A percentile compares a stretch with the other conserved stretches of the same genome.
Conservation (phyloP, 2,888 invertebrate genomes). For the Steinernema carpocapsae region DNA sequence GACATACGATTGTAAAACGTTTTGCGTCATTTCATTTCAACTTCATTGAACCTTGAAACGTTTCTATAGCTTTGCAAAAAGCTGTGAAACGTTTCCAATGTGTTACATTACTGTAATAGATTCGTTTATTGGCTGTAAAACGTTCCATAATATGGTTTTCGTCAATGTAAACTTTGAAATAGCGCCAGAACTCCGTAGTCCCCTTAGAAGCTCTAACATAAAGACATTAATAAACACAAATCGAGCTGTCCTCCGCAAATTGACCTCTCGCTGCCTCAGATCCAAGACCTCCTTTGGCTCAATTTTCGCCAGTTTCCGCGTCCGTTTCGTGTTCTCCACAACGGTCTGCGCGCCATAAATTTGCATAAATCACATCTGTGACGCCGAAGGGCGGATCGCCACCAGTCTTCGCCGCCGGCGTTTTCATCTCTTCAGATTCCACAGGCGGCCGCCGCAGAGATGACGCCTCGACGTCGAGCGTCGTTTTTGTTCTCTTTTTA, state of each 20-base stretch:
- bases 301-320: background rate
- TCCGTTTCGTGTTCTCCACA: background rate
- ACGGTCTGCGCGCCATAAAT: background rate
- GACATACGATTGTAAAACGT: no score
- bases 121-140: no score
- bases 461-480: background rate
- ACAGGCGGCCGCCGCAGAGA: background rate
- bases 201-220: background rate
- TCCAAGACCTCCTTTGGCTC: background rate
- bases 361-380: slow-evolving; percentile 35
- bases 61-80: no score
- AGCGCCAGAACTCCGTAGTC: no score
- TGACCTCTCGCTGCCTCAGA: no score
- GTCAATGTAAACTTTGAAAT: no score
- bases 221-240: background rate
- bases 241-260: no score
- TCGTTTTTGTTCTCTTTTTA: background rate
- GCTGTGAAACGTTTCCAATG: no score
- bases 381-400: slow-evolving; percentile 30
- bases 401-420: background rate
- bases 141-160: no score
- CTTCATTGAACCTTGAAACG: no score
- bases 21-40: no score
- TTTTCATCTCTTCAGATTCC: slow-evolving; percentile 6
- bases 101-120: no score